Percentiles rank a stretch among this genome's conserved stretches.
phyloP scores from a whole-genome alignment of 2,113 vertebrate species.

The Podarcis raffonei region DNA sequence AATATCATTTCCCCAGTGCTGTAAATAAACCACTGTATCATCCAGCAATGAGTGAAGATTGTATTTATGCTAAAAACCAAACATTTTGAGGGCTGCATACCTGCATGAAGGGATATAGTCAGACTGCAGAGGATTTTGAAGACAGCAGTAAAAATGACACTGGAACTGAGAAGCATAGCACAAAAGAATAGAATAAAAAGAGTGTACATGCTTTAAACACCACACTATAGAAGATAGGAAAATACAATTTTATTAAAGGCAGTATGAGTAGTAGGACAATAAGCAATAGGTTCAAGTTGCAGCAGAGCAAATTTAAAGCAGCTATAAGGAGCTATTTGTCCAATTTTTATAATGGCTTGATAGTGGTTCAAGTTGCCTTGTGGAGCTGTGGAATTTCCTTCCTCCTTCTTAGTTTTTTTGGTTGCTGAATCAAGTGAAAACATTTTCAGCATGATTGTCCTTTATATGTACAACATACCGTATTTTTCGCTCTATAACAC shows the following conservation, averaged over 20 bases:
- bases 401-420: background rate
- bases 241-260: background rate
- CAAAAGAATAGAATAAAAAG: background rate
- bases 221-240: background rate
- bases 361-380: background rate
- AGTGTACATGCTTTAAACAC: background rate
- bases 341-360: background rate
- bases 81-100: background rate
- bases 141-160: background rate
- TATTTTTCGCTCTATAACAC: too few species aligned
- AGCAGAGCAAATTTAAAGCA: background rate
- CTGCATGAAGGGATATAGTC: background rate
- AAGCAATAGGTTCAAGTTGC: background rate
- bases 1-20: background rate
- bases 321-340: background rate
- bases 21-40: background rate
- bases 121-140: background rate
- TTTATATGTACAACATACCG: conserved; percentile 5
- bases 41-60: background rate
- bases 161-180: background rate
- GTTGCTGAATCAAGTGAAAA: background rate
- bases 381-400: background rate
- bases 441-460: background rate
- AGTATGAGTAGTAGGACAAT: background rate
- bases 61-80: background rate